These are phyloP conservation scores for Drosophila serrata DNA, from an alignment of 1,140 invertebrate species.

Conservation along the genomic window DNA sequence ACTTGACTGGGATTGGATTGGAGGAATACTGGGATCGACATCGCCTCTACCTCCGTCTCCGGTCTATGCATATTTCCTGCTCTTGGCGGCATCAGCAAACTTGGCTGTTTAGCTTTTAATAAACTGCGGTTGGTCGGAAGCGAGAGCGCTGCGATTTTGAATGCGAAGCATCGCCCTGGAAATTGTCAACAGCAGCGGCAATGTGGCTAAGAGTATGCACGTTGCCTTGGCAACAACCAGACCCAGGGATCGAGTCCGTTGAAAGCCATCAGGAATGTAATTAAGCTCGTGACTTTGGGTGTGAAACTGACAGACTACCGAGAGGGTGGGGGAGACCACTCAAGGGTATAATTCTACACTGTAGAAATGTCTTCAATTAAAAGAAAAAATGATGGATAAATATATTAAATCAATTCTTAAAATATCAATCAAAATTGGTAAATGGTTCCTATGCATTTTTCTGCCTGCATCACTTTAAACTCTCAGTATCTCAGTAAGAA, in stretches of 20 bases:
- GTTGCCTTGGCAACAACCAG: constrained; percentile 45
- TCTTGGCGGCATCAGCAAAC: constrained; percentile 61
- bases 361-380: background rate
- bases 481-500: background rate
- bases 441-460: background rate
- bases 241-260: constrained; percentile 33
- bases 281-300: constrained; percentile 66
- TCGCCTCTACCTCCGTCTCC: constrained; percentile 22
- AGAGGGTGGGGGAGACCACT: background rate
- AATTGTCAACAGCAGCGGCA: constrained; percentile 68
- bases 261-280: constrained; percentile 58
- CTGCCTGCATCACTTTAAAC: background rate
- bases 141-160: constrained; percentile 32
- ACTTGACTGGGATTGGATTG: constrained; percentile 61
- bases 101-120: constrained; percentile 75
- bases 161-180: constrained; percentile 36
- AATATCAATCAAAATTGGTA: background rate
- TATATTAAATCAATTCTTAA: background rate
- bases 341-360: background rate
- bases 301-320: constrained; percentile 34
- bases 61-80: constrained; percentile 73
- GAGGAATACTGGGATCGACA: constrained; percentile 2
- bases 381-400: background rate
- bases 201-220: constrained; percentile 24
- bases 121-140: constrained; percentile 58